Percentiles rank a stretch among this genome's conserved stretches.
These are phyloP conservation scores for Acanthosepion lycidas DNA, from an alignment of 2,888 invertebrate genomes.

Conservation along the genomic window DNA sequence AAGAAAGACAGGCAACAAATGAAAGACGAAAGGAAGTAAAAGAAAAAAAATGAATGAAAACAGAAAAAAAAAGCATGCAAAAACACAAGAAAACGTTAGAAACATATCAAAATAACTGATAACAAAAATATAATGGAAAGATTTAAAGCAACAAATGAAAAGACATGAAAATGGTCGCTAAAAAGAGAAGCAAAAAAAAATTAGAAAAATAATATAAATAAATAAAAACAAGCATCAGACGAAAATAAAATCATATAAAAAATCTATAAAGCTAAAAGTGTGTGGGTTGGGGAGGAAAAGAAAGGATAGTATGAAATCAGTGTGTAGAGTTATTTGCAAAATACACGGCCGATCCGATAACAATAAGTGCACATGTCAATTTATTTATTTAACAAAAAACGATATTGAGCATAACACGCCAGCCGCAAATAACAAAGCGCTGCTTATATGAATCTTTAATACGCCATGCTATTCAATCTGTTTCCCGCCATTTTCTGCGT, in stretches of 20 bases:
- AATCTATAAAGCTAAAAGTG: background rate
- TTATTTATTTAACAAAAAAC: background rate
- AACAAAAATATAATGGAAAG: no score
- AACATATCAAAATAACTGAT: no score
- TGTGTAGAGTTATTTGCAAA: background rate
- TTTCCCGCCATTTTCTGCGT: background rate
- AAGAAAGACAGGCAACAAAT: background rate
- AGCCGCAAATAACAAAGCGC: slow-evolving; percentile 16
- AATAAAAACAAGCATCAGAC: background rate
- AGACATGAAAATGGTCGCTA: background rate
- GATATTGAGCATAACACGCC: slow-evolving; percentile 2
- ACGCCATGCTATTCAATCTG: background rate
- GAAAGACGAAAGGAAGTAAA: background rate
- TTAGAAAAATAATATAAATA: background rate
- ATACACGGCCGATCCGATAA: background rate
- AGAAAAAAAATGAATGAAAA: background rate
- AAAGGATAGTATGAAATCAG: background rate
- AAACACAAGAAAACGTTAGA: background rate
- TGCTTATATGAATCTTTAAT: background rate
- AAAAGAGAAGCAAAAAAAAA: background rate
- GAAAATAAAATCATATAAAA: background rate
- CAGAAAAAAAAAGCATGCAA: background rate
- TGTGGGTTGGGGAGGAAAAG: background rate
- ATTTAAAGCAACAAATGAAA: background rate
- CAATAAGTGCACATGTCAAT: background rate